Evolutionary conservation across 2,888 invertebrate genomes (phyloP), one percentile per base, ranked within the genome.

Genomic region (Hartigia nigra): DNA sequence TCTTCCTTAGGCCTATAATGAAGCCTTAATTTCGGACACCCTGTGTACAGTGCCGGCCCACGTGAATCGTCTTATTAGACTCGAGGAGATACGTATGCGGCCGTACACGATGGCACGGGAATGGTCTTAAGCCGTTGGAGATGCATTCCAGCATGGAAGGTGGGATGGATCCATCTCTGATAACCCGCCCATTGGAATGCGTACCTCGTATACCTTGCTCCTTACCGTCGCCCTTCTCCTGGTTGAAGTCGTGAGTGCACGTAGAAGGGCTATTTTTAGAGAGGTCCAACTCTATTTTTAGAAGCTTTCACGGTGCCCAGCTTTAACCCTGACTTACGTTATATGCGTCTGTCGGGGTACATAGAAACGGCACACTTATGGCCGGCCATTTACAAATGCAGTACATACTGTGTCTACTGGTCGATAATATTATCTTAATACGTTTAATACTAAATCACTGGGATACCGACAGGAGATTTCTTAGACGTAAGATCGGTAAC

Each of bases 261-360:
- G 76, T 78, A 75, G 77, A 84, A 83, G 81, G 82, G 84, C 83
- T 91, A 91, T 91, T 90, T 91, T 90, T 91, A 90, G 89, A 88
- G 87, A 86, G 89, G 89, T 89, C 88, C 88, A 85, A 78, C 86
- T 84, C 84, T 91, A 91, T 91, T 91, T 91, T 91, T 91, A 91
- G 91, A 85, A 83, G 86, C 87, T 88, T 88, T 87, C 89, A 87
- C 88, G 86, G 84, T 89, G 86, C 87, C 89, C 87, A 84, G 86
- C 86, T 88, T 91, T 91, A 90, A 91, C 91, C 91, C 91, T 91
- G 91, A 91, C 90, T 91, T 89, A 88, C 89, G 88, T 84, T 77
- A 80, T 82, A 23, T 82, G 79, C 81, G 84, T 85, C 86, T 84
- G 84, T 83, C 83, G 86, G 84, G 75, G 74, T 74, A 32, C 81